phyloP scores from a whole-genome alignment of 2,113 vertebrate species.

The Galeopterus variegatus region DNA sequence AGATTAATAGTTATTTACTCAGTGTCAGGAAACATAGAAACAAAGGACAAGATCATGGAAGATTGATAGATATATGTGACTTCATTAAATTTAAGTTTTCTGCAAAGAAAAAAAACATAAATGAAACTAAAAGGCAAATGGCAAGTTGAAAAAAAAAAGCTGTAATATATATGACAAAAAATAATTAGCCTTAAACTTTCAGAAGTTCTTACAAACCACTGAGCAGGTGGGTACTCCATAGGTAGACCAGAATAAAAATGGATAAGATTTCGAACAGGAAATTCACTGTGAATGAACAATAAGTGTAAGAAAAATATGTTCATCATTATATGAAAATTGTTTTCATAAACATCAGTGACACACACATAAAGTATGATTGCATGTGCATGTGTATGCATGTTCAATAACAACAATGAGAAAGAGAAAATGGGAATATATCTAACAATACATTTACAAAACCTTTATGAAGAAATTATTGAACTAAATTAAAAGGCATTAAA shows the following conservation, averaged over 20 bases:
- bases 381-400: not conserved
- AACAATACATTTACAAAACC: not conserved
- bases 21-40: not conserved
- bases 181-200: not conserved
- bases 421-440: not conserved
- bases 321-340: not conserved
- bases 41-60: not conserved
- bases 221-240: not conserved
- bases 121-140: not conserved
- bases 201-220: slow-evolving; percentile 29
- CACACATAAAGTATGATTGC: not conserved
- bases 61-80: not conserved
- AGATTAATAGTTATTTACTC: slow-evolving; percentile 11
- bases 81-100: not conserved
- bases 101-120: not conserved
- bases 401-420: not conserved
- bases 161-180: not conserved
- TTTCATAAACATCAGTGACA: not conserved
- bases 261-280: not conserved
- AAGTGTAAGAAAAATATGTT: not conserved
- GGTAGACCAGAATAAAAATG: not conserved
- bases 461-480: not conserved
- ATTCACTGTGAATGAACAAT: not conserved
- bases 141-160: not conserved
- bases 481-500: not conserved